Percentiles rank a stretch among this genome's conserved stretches.
phyloP scores from a whole-genome alignment of 1,140 invertebrate genomes.

The Drosophila parvula region DNA sequence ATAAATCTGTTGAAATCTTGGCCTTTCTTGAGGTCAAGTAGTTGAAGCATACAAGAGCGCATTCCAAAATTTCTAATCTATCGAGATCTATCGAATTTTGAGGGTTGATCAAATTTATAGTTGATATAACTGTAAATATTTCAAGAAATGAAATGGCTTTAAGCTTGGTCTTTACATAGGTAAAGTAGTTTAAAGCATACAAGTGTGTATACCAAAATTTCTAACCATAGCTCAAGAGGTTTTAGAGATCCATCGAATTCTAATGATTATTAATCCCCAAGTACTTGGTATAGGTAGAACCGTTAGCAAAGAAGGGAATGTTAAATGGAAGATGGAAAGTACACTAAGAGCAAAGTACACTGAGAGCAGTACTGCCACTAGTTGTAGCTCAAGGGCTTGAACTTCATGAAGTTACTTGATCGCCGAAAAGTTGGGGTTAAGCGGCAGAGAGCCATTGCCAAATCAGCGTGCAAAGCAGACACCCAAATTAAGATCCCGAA shows the following conservation, averaged over 20 bases:
- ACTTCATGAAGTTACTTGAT: background rate
- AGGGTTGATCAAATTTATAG: no score
- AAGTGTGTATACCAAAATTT: background rate
- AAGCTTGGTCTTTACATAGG: no score
- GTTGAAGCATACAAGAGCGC: background rate
- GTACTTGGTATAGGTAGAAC: background rate
- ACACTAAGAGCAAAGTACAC: background rate
- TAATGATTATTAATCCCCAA: background rate
- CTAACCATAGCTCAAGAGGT: background rate
- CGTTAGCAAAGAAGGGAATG: background rate
- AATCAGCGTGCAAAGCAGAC: constrained; percentile 12
- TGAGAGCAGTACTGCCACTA: background rate
- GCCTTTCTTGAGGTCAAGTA: background rate
- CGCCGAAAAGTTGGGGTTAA: background rate
- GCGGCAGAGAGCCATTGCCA: constrained; percentile 7
- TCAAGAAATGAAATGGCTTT: no score
- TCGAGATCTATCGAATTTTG: background rate
- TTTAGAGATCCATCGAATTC: background rate
- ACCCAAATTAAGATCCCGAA: constrained; percentile 35
- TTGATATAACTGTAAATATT: no score
- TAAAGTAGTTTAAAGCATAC: no score
- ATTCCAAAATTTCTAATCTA: background rate
- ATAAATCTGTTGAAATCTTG: background rate
- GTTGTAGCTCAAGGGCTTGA: background rate
- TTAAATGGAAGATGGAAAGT: background rate